Evolutionary conservation across 2,797 vertebrate species (phyloP), one percentile per base, ranked within the genome.

Genomic region (Phoebastria nigripes): DNA sequence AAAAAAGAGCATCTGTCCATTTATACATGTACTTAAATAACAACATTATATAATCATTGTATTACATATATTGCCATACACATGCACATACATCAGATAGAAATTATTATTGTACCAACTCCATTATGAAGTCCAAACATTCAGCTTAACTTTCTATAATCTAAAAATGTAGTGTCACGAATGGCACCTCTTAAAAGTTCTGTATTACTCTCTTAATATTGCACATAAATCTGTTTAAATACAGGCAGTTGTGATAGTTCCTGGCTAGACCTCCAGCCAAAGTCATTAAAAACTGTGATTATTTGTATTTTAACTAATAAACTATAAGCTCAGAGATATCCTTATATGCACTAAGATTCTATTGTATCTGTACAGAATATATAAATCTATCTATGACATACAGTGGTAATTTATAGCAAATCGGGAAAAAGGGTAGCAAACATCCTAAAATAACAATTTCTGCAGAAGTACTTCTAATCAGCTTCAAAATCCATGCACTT

Each of bases 401-500:
- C 6, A 72, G 14, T 21, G 41, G 26, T 22, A 82, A 94, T 51
- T 69, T 35, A 70, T 3, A 87, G 78, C 19, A 88, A 83, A 94
- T 22, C 6, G 12, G 33, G 52, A 12, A 37, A 74, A 94, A 78
- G 19, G 21, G 62, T 52, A 61, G 55, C 78, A 67, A 67, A 56
- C 39, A 73, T 59, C 31, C 56, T 65, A 89, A 94, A 90, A 59
- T 76, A 92, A 92, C 55, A 82, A 82, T 82, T 90, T 77, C 81
- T 85, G 52, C 44, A 84, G 63, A 85, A 93, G 20, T 33, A 35
- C 46, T 86, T 61, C 44, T 85, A 88, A 96, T 90, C 90, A 95
- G 37, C 33, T 44, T 69, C 82, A 88, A 67, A 96, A 90, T 65
- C 28, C 42, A 55, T 51, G 44, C 33, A 89, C 81, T 91, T 92